Conservation (phyloP, 2,113 vertebrate genomes). For the Ceuthmochares aereus region DNA sequence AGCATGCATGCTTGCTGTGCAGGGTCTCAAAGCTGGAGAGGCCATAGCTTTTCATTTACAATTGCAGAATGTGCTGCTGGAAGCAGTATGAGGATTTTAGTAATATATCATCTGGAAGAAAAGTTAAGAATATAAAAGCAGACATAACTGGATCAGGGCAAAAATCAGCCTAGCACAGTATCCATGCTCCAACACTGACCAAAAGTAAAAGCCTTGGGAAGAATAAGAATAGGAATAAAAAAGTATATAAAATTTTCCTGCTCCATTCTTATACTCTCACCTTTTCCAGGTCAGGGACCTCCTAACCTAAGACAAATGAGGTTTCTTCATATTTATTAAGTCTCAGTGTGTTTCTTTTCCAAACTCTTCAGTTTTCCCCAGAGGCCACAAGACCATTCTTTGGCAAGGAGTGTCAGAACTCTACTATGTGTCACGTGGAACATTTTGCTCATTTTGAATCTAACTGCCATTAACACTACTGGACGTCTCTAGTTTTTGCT, state of each 20-base stretch:
- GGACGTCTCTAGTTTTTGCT: not conserved
- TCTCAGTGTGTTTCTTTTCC: not conserved
- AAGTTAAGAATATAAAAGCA: constrained; percentile 14
- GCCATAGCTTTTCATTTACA: not conserved
- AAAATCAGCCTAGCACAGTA: not conserved
- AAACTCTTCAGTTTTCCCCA: not conserved
- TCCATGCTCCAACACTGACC: not conserved
- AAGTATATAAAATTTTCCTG: not conserved
- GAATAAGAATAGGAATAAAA: not conserved
- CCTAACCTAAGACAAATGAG: not conserved
- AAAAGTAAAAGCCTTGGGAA: not conserved
- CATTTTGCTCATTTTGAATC: not conserved
- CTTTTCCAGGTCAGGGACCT: not conserved
- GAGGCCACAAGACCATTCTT: not conserved
- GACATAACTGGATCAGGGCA: not conserved
- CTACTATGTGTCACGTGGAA: not conserved
- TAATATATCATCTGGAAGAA: not conserved
- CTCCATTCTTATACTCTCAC: not conserved
- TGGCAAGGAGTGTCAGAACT: not conserved
- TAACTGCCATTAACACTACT: accelerated
- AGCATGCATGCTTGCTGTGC: not conserved
- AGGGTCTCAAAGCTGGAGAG: not conserved
- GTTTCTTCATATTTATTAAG: not conserved
- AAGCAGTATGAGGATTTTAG: not conserved
- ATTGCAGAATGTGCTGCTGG: not conserved